Conservation (phyloP, 2,113 vertebrate species). For the Euleptes europaea region DNA sequence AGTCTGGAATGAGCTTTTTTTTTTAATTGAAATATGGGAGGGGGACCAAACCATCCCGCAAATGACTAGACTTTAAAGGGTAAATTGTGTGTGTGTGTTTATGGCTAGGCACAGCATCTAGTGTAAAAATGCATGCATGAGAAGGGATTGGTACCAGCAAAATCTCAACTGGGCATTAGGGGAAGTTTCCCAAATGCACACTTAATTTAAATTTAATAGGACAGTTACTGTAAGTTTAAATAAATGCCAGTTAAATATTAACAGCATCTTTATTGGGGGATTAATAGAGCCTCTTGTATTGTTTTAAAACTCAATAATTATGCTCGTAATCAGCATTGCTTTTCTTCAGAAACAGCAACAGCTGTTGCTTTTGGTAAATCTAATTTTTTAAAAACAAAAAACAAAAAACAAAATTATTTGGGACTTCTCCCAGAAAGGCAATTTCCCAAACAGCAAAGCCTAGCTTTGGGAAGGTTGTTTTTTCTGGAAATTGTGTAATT, state of each 20-base stretch:
- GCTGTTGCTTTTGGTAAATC: neutral
- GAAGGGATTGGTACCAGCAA: slow-evolving; percentile 27
- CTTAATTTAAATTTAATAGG: slow-evolving; percentile 73
- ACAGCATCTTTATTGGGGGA: slow-evolving; percentile 65
- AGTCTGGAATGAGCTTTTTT: slow-evolving; percentile 38
- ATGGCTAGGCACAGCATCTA: slow-evolving; percentile 26
- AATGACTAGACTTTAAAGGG: slow-evolving; percentile 52
- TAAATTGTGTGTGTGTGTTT: slow-evolving; percentile 57
- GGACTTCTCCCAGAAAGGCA: neutral
- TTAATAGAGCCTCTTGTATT: slow-evolving; percentile 49
- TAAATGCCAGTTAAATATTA: slow-evolving; percentile 78
- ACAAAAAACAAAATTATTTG: neutral
- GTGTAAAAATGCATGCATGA: slow-evolving; percentile 20
- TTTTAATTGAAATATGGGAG: neutral
- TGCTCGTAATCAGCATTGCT: slow-evolving; percentile 18
- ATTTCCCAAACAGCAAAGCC: neutral
- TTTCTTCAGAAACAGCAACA: neutral
- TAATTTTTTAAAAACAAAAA: neutral
- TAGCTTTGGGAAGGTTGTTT: neutral
- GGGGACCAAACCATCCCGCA: slow-evolving; percentile 8
- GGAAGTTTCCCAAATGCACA: slow-evolving; percentile 70
- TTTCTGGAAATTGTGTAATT: neutral
- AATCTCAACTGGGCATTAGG: slow-evolving; percentile 58
- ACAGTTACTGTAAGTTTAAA: slow-evolving; percentile 72
- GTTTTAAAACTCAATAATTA: slow-evolving; percentile 23